phyloP scores from a whole-genome alignment of 2,888 invertebrate genomes.

The Oscheius onirici region DNA sequence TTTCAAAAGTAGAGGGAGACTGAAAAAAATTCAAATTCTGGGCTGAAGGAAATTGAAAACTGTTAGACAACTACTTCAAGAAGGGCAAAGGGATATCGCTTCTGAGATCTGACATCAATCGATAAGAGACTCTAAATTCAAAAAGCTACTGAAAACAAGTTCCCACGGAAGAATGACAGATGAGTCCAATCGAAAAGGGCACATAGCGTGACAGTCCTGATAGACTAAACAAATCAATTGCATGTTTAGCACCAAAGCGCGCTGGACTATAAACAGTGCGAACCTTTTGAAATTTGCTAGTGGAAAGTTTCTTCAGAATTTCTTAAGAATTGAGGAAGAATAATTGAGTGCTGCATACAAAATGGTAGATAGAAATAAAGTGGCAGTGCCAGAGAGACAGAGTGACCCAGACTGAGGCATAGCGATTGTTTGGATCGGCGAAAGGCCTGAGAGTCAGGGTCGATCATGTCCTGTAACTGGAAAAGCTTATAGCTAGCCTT shows the following conservation, averaged over 20 bases:
- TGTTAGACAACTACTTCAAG: not conserved
- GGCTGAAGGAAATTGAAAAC: not conserved
- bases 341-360: not conserved
- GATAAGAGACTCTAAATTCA: too few species aligned
- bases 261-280: not conserved
- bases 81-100: not conserved
- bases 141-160: too few species aligned
- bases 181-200: not conserved
- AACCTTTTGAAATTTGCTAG: not conserved
- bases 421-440: not conserved
- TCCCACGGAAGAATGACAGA: too few species aligned
- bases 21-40: not conserved
- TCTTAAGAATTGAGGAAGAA: too few species aligned
- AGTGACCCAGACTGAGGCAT: not conserved
- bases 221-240: not conserved
- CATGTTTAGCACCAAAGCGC: not conserved
- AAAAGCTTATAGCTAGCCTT: not conserved
- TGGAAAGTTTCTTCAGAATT: not conserved
- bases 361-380: not conserved
- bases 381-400: not conserved
- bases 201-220: not conserved
- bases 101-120: too few species aligned
- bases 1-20: not conserved
- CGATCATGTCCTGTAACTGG: not conserved
- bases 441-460: constrained; percentile 1